Evolutionary conservation across 2,113 vertebrate species (phyloP).

Genomic region (Odocoileus virginianus): DNA sequence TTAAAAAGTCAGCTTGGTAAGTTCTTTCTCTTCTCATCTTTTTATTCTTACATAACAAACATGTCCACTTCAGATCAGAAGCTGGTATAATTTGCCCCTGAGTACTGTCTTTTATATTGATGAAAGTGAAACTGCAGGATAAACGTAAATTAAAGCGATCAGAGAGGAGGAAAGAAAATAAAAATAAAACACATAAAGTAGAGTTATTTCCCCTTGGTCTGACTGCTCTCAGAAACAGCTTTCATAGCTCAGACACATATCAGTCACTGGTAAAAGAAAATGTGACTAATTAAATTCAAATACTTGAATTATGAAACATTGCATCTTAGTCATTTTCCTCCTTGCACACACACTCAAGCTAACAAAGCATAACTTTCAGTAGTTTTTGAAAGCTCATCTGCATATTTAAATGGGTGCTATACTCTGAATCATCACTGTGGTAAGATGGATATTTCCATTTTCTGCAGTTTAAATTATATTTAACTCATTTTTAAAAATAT

Average conservation of each 20-base stretch:
- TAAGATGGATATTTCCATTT: slow-evolving; percentile 57
- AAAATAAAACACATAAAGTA: slow-evolving; percentile 48
- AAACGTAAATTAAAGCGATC: slow-evolving; percentile 37
- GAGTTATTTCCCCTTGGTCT: background rate
- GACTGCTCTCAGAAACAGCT: background rate
- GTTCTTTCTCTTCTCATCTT: background rate
- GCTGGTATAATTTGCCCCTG: slow-evolving; percentile 17
- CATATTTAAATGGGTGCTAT: slow-evolving; percentile 47
- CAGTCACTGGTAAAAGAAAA: slow-evolving; percentile 50
- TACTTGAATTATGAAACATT: slow-evolving; percentile 53
- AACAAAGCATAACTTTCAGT: slow-evolving; percentile 14
- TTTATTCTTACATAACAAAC: background rate
- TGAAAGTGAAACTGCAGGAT: slow-evolving; percentile 32
- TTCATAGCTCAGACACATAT: background rate
- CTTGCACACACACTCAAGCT: background rate
- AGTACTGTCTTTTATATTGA: background rate
- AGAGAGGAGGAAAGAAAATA: background rate
- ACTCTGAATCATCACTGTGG: slow-evolving; percentile 52
- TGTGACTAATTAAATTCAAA: slow-evolving; percentile 53
- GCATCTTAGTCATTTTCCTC: slow-evolving; percentile 45
- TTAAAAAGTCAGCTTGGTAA: background rate
- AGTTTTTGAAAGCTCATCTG: slow-evolving; percentile 45
- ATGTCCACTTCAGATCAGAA: slow-evolving; percentile 50
- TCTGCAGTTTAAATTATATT: slow-evolving; percentile 46
- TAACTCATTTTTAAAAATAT: background rate